Conservation (phyloP, 1,140 invertebrate species). For the Drosophila malerkotliana region DNA sequence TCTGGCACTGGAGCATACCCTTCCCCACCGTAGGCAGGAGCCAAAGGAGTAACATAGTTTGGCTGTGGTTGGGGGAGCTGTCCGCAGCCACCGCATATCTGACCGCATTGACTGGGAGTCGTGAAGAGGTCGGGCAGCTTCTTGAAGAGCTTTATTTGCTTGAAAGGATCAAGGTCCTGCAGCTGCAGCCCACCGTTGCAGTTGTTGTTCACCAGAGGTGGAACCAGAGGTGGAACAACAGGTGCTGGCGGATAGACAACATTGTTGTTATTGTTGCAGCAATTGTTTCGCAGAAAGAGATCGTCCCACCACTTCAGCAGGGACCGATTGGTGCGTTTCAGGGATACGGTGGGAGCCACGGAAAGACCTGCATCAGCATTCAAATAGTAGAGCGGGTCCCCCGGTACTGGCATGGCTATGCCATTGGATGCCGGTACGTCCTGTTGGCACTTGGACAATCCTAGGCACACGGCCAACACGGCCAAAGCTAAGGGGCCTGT, state of each 20-base stretch:
- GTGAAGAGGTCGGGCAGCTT: conserved; percentile 65
- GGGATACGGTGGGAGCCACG: conserved; percentile 56
- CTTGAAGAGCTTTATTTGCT: conserved; percentile 65
- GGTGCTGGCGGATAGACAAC: conserved; percentile 12
- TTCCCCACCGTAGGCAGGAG: conserved; percentile 26
- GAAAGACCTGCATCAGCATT: conserved; percentile 51
- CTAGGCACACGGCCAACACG: not conserved
- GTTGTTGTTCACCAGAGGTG: conserved; percentile 1
- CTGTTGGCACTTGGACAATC: not conserved
- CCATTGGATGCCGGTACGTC: conserved; percentile 16
- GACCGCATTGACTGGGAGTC: conserved; percentile 33
- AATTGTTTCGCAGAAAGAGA: conserved; percentile 52
- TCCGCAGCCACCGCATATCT: conserved; percentile 34
- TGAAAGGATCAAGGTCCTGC: conserved; percentile 61
- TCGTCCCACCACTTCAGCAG: conserved; percentile 72
- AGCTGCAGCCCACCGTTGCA: conserved; percentile 55
- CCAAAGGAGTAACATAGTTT: conserved; percentile 34
- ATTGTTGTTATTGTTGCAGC: conserved; percentile 37
- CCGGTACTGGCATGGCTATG: conserved; percentile 38
- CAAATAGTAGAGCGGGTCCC: conserved; percentile 58
- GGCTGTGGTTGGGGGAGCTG: conserved; percentile 15
- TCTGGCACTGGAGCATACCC: conserved; percentile 1
- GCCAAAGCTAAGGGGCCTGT: conserved; percentile 4
- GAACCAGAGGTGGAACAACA: not conserved
- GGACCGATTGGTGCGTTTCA: conserved; percentile 72